phyloP scores from a whole-genome alignment of 2,888 invertebrate genomes.

The Cataglyphis cursor region DNA sequence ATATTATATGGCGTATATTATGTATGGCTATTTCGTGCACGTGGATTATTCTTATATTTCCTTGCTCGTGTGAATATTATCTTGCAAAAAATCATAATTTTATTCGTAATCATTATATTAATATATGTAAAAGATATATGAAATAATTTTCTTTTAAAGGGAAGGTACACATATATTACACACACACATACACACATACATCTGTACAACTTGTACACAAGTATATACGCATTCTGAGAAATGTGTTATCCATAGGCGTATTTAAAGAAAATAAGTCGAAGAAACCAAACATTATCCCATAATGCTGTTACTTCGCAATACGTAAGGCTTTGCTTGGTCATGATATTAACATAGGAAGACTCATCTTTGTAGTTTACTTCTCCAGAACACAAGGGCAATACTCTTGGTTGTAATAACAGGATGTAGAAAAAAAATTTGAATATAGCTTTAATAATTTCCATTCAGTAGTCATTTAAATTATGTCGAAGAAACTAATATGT shows the following conservation, averaged over 20 bases:
- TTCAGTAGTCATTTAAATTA: slow-evolving; percentile 15
- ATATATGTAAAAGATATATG: background rate
- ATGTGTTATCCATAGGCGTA: slow-evolving; percentile 23
- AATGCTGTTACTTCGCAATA: slow-evolving; percentile 38
- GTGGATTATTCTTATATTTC: background rate
- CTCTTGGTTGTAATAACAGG: background rate
- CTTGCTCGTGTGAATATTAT: background rate
- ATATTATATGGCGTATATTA: background rate
- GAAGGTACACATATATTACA: background rate
- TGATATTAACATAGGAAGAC: slow-evolving; percentile 14
- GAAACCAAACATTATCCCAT: slow-evolving; percentile 45
- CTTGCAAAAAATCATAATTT: background rate
- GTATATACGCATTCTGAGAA: slow-evolving; percentile 1
- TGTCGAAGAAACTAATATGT: background rate
- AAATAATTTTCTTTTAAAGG: background rate
- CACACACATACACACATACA: background rate
- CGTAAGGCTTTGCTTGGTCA: slow-evolving; percentile 45
- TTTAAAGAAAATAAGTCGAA: slow-evolving; percentile 17
- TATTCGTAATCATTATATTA: background rate
- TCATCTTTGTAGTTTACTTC: slow-evolving; percentile 3
- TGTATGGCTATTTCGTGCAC: background rate
- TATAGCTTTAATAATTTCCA: background rate
- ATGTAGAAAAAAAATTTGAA: slow-evolving; percentile 11
- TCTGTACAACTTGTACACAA: background rate
- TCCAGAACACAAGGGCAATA: background rate